phyloP scores from a whole-genome alignment of 2,113 vertebrate species.

The Mixornis gularis region DNA sequence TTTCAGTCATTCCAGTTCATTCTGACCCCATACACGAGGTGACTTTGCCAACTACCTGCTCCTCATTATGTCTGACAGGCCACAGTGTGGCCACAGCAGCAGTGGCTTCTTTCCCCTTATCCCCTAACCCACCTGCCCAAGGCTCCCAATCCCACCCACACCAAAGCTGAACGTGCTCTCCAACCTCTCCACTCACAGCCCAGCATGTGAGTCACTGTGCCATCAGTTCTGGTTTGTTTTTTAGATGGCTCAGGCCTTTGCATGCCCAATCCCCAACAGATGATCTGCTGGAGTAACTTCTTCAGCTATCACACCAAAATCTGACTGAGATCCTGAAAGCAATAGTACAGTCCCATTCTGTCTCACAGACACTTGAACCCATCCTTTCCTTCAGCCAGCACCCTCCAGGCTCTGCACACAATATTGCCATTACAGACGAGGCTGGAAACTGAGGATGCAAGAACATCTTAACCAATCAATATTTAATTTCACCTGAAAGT shows the following conservation, averaged over 20 bases:
- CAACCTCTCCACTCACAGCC: background rate
- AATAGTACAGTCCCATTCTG: background rate
- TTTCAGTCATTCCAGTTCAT: background rate
- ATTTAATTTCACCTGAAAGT: background rate
- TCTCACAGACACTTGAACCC: background rate
- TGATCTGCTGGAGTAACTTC: background rate
- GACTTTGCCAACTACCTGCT: background rate
- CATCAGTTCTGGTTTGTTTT: background rate
- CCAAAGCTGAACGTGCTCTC: accelerated
- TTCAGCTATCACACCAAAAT: background rate
- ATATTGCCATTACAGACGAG: background rate
- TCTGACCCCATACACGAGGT: accelerated
- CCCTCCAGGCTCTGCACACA: background rate
- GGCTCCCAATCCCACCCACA: background rate
- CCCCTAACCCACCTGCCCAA: background rate
- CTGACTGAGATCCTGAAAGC: background rate
- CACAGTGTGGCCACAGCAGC: background rate
- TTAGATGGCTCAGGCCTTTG: background rate
- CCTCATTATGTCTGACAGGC: accelerated
- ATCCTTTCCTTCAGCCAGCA: background rate
- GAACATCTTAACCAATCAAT: background rate
- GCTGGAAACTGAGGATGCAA: background rate
- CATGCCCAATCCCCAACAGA: background rate
- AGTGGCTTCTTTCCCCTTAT: background rate
- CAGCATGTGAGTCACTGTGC: background rate